Percentiles rank a stretch among this genome's conserved stretches.
Conservation (phyloP, 1,140 invertebrate species). For the Papilio aristodemus region DNA sequence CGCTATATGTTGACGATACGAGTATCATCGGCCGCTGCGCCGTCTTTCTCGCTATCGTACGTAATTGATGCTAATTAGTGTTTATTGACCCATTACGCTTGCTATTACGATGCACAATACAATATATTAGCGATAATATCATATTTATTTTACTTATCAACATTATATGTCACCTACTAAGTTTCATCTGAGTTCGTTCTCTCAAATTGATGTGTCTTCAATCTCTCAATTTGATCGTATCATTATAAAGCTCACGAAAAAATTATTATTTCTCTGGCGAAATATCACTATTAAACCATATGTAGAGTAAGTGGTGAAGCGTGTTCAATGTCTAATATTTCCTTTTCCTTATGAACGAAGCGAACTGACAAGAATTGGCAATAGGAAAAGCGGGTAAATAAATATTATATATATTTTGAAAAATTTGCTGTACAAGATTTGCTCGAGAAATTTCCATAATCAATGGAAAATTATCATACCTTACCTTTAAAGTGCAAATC, state of each 20-base stretch:
- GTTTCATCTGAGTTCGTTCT: no score
- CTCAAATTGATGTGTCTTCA: not conserved
- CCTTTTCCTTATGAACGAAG: not conserved
- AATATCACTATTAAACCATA: no score
- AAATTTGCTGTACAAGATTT: not conserved
- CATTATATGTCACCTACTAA: not conserved
- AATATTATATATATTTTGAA: slow-evolving; percentile 6
- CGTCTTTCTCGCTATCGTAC: not conserved
- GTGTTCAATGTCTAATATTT: not conserved
- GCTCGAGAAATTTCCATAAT: slow-evolving; percentile 2
- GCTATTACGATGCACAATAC: not conserved
- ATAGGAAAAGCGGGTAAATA: not conserved
- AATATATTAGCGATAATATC: not conserved
- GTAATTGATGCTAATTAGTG: slow-evolving; percentile 10
- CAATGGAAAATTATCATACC: not conserved
- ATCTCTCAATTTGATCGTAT: not conserved
- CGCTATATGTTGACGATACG: not conserved
- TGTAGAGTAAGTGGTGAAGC: no score
- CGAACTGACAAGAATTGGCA: slow-evolving; percentile 12
- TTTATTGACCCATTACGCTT: slow-evolving; percentile 15
- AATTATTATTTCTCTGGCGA: no score
- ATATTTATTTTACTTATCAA: not conserved
- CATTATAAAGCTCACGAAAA: no score
- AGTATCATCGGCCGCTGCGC: not conserved
- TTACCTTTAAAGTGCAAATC: not conserved